phyloP scores from a whole-genome alignment of 2,113 vertebrate genomes.

The Epinephelus fuscoguttatus region DNA sequence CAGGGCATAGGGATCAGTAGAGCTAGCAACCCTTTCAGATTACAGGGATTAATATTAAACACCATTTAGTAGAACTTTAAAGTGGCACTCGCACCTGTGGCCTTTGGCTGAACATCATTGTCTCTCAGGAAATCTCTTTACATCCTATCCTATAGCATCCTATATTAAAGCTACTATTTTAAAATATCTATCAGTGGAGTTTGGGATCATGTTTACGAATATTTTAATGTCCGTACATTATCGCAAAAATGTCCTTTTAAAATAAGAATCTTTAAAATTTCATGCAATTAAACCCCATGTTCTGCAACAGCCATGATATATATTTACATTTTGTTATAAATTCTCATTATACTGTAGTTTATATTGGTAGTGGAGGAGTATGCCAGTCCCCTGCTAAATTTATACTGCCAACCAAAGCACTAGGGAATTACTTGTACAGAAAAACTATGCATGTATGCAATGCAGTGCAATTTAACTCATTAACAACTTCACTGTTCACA shows the following conservation, averaged over 20 bases:
- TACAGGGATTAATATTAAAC: constrained; percentile 3
- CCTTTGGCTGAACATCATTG: not conserved
- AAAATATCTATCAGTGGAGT: not conserved
- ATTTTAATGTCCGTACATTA: not conserved
- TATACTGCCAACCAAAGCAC: not conserved
- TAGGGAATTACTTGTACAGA: not conserved
- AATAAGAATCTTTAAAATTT: not conserved
- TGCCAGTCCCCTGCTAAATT: not conserved
- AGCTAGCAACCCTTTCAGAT: constrained; percentile 5
- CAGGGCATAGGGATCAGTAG: not conserved
- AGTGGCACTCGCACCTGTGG: constrained; percentile 9
- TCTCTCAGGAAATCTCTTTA: not conserved
- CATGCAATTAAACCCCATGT: not conserved
- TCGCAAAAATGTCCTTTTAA: not conserved
- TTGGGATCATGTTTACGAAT: not conserved
- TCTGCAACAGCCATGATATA: not conserved
- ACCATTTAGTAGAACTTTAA: not conserved
- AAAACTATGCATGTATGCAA: not conserved
- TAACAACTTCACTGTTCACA: not conserved
- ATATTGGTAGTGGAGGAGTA: not conserved
- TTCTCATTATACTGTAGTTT: not conserved
- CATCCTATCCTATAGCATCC: not conserved
- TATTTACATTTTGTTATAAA: not conserved
- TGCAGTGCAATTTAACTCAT: not conserved
- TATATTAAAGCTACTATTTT: not conserved